Conservation (phyloP, 30 jellyfish, hydroid and myxozoan species). For the Calvadosia cruxmelitensis region DNA sequence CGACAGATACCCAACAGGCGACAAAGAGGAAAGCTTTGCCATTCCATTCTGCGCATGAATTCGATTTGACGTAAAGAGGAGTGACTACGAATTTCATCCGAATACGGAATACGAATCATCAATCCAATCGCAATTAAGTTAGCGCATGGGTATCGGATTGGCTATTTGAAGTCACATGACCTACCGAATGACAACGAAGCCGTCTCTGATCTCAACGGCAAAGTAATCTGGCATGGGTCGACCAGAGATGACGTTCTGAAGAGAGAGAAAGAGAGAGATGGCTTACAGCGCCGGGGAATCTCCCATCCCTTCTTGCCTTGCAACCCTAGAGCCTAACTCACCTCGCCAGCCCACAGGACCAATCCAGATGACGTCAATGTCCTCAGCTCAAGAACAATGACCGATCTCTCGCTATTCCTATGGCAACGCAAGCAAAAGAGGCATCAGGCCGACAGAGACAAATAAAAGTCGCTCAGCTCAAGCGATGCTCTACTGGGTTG, state of each 20-base stretch:
- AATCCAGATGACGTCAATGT: neutral
- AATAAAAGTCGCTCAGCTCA: neutral
- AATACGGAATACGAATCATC: too few species aligned
- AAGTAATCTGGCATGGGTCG: constrained; percentile 53
- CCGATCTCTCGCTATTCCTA: neutral
- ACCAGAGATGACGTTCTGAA: constrained; percentile 8
- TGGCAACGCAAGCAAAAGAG: neutral
- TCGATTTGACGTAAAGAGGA: too few species aligned
- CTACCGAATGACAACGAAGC: constrained; percentile 63
- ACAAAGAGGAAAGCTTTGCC: too few species aligned
- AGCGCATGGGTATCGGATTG: too few species aligned
- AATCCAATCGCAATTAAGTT: too few species aligned
- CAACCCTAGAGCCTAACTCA: too few species aligned
- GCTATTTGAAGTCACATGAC: too few species aligned
- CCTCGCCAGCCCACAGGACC: neutral
- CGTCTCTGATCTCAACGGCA: constrained; percentile 49
- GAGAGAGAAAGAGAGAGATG: neutral
- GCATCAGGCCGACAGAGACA: neutral
- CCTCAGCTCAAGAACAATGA: neutral
- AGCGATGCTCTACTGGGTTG: too few species aligned
- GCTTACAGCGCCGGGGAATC: constrained; percentile 1
- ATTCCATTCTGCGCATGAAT: too few species aligned
- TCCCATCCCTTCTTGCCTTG: too few species aligned
- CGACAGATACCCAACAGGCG: too few species aligned
- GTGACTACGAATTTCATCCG: too few species aligned